Evolutionary conservation across 2,113 vertebrate genomes (phyloP).

Genomic region (Ictalurus punctatus): DNA sequence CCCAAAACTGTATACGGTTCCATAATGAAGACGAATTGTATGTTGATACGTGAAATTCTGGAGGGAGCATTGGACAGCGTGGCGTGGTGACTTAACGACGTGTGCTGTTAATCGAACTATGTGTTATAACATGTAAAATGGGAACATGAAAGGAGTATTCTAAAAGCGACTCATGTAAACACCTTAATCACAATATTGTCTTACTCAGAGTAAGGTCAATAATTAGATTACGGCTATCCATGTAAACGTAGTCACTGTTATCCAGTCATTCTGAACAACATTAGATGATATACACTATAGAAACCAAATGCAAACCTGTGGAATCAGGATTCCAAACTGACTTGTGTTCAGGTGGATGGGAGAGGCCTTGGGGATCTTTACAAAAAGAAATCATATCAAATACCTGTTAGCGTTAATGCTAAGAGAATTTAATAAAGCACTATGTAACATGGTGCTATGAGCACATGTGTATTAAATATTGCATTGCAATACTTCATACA

Average conservation of each 20-base stretch:
- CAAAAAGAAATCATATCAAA: not conserved
- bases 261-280: not conserved
- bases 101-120: too few relatives aligned
- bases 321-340: slow-evolving; percentile 63
- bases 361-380: slow-evolving; percentile 60
- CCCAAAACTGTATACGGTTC: too few relatives aligned
- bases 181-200: too few relatives aligned
- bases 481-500: not conserved
- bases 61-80: too few relatives aligned
- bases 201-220: too few relatives aligned
- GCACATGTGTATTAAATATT: not conserved
- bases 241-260: not conserved
- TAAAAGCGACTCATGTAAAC: too few relatives aligned
- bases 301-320: slow-evolving; percentile 63
- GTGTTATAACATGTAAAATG: too few relatives aligned
- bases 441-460: not conserved
- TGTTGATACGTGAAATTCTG: too few relatives aligned
- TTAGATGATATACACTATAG: not conserved
- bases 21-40: too few relatives aligned
- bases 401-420: not conserved
- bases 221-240: too few relatives aligned
- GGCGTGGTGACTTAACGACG: too few relatives aligned
- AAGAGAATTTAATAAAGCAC: not conserved
- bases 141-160: too few relatives aligned
- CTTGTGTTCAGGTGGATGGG: slow-evolving; percentile 72